Evolutionary conservation across 1,140 invertebrate genomes (phyloP), one percentile per base, ranked within the genome.

Genomic region (Drosophila yakuba): DNA sequence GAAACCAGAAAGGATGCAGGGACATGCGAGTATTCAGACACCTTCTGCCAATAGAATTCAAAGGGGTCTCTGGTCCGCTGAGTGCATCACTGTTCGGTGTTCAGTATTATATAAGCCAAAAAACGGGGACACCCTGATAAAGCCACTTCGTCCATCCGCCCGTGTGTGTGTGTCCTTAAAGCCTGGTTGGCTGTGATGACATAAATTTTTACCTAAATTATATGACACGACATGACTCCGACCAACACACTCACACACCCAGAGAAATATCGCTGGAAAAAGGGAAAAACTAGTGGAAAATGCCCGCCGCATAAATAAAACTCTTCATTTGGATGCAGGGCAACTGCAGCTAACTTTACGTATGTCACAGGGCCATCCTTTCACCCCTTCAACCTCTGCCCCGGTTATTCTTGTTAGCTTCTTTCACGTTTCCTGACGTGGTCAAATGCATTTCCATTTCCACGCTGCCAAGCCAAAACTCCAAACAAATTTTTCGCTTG

Each of bases 401-500:
- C n/a, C 8, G 32, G n/a, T 32, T 51, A 51, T 57, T 32, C 41
- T 35, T 58, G 36, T 45, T 43, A 38, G 15, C 56, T 54, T 36
- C 41, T 38, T 51, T 72, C 23, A 74, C 68, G 41, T 71, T 66
- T 71, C 57, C 69, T 67, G 80, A 75, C 75, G 74, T 75, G 79
- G 80, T 78, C 79, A 82, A 82, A 78, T 74, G 79, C 80, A 78
- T 82, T 82, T 78, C 51, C 78, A 80, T 52, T 52, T 80, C 55
- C 55, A 78, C 71, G 71, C 59, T 60, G 28, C 41, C 48, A 54
- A 32, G 66, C 66, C 74, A 52, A 62, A 78, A 80, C 76, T 66
- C 72, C 74, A 82, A 81, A 74, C 61, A 82, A 76, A 63, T 74
- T 82, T 64, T 74, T 59, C 56, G 77, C 57, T 64, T 62, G 52